Evolutionary conservation across 2,888 invertebrate genomes (phyloP).

Genomic region (Adineta ricciae): DNA sequence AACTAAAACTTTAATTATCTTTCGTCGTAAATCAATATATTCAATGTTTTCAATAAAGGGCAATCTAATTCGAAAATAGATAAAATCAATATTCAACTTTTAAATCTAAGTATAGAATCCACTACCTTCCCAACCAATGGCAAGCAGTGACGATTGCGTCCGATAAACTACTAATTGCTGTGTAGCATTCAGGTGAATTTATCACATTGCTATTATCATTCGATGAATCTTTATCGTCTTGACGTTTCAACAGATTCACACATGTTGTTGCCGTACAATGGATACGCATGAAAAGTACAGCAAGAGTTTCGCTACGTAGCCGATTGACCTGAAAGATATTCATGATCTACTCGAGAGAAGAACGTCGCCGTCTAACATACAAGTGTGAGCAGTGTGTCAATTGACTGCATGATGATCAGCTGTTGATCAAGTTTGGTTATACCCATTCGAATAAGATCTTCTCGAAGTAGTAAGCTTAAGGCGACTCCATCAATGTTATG

Average conservation of each 20-base stretch:
- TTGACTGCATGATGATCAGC: constrained; percentile 79
- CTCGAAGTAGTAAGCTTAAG: constrained; percentile 71
- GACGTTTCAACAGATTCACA: not conserved
- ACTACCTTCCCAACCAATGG: constrained; percentile 16
- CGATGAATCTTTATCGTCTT: not conserved
- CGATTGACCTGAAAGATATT: constrained; percentile 72
- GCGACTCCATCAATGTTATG: constrained; percentile 71
- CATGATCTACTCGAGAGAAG: no score
- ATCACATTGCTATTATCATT: not conserved
- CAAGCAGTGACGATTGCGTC: not conserved
- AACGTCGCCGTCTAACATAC: not conserved
- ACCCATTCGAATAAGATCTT: constrained; percentile 76
- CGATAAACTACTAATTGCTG: not conserved
- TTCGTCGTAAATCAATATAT: not conserved
- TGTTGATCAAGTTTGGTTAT: constrained; percentile 80
- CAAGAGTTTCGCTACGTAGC: constrained; percentile 77
- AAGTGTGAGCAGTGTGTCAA: constrained; percentile 76
- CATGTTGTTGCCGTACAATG: not conserved
- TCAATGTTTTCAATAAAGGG: constrained; percentile 19
- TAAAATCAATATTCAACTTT: not conserved
- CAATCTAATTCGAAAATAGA: not conserved
- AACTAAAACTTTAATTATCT: constrained; percentile 1
- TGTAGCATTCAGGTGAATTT: not conserved
- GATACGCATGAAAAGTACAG: constrained; percentile 59
- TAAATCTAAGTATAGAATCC: not conserved